These are phyloP conservation scores for Heliothis peltigera DNA, from an alignment of 2,888 invertebrate species.

Conservation along the genomic window DNA sequence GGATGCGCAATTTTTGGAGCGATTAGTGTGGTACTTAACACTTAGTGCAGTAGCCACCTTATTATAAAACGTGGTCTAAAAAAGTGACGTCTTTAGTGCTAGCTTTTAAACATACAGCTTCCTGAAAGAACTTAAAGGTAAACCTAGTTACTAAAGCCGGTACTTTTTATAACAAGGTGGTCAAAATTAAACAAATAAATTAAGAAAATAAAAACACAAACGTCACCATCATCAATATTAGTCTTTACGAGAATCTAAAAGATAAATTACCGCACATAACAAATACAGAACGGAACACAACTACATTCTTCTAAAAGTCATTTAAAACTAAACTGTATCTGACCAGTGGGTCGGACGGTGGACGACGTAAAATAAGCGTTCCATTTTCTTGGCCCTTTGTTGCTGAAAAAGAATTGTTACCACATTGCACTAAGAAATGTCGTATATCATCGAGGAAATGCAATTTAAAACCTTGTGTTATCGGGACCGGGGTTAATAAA, in stretches of 20 bases:
- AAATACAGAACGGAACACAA: constrained; percentile 41
- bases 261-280: constrained; percentile 44
- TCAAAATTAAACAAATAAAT: too few species aligned
- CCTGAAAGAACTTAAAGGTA: too few species aligned
- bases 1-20: too few species aligned
- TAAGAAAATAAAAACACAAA: background rate
- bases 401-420: constrained; percentile 54
- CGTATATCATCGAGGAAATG: constrained; percentile 58
- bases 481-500: constrained; percentile 39
- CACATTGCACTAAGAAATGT: constrained; percentile 52
- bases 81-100: too few species aligned
- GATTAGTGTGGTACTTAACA: too few species aligned
- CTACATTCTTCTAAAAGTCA: constrained; percentile 63
- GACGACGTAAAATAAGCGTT: constrained; percentile 57
- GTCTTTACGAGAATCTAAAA: constrained; percentile 34
- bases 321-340: constrained; percentile 64
- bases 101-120: too few species aligned
- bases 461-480: constrained; percentile 53
- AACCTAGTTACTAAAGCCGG: too few species aligned
- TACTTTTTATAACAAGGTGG: too few species aligned
- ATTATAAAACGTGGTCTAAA: too few species aligned
- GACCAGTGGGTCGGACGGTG: constrained; percentile 54
- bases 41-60: too few species aligned
- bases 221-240: constrained; percentile 25
- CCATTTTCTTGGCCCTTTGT: constrained; percentile 61